Evolutionary conservation across 2,113 vertebrate species (phyloP).

Genomic region (Pachypanchax playfairii): DNA sequence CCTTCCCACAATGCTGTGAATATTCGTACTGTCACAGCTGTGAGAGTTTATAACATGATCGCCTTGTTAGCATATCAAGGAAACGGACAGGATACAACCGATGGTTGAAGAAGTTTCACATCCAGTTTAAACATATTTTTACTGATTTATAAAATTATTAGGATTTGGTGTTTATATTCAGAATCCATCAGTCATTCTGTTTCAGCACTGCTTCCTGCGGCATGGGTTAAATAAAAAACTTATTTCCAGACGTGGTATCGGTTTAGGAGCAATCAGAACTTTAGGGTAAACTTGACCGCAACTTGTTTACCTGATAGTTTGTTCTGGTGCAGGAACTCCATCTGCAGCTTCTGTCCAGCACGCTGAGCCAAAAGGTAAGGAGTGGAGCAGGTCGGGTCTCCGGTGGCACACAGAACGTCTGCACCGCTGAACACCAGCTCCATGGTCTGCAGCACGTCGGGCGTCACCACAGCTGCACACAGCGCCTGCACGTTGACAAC

Average conservation of each 20-base stretch:
- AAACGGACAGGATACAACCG: constrained; percentile 28
- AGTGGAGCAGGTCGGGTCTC: constrained; percentile 87
- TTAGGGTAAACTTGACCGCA: too few species aligned
- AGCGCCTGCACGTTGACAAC: constrained; percentile 81
- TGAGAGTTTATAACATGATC: constrained; percentile 43
- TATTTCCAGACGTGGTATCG: too few species aligned
- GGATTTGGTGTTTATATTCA: neutral
- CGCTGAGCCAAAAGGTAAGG: constrained; percentile 93
- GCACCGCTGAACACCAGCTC: constrained; percentile 91
- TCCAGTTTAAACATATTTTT: constrained; percentile 36
- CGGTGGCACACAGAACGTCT: constrained; percentile 93
- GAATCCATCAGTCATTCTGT: constrained; percentile 14
- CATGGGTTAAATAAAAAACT: too few species aligned
- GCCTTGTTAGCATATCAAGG: constrained; percentile 55
- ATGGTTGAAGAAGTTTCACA: constrained; percentile 38
- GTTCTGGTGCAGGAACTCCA: constrained; percentile 97
- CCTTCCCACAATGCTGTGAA: constrained; percentile 41
- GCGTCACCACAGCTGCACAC: constrained; percentile 86
- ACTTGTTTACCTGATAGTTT: constrained; percentile 87
- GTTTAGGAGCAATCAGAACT: neutral
- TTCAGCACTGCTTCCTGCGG: constrained; percentile 2
- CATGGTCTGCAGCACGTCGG: constrained; percentile 89
- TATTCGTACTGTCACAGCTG: constrained; percentile 9
- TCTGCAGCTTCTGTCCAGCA: constrained; percentile 90
- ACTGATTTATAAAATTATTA: too few species aligned